Conservation (phyloP, 2,113 vertebrate genomes). For the Recurvirostra avosetta region DNA sequence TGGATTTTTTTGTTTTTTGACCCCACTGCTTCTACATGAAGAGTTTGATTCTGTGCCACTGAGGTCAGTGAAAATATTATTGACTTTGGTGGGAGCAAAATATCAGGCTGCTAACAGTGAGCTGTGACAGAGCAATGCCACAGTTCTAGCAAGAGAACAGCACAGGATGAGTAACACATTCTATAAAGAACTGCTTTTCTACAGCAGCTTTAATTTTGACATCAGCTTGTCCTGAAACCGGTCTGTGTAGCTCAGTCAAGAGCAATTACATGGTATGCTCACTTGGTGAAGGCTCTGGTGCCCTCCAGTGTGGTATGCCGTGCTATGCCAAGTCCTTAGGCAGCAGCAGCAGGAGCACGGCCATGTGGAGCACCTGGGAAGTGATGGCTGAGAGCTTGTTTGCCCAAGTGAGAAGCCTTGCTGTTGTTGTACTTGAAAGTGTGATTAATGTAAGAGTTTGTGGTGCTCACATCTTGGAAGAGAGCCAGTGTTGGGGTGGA, state of each 20-base stretch:
- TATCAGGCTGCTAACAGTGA: neutral
- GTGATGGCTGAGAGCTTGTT: neutral
- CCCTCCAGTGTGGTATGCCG: neutral
- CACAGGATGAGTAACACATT: neutral
- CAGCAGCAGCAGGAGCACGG: neutral
- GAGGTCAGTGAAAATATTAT: neutral
- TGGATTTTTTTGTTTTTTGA: neutral
- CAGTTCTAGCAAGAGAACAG: neutral
- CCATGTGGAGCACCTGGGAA: neutral
- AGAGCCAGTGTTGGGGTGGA: neutral
- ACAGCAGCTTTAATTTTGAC: neutral
- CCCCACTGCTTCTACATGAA: neutral
- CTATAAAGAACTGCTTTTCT: neutral
- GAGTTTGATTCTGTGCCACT: neutral
- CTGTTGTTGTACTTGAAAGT: neutral
- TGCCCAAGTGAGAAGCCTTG: neutral
- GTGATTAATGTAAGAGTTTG: neutral
- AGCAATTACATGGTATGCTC: neutral
- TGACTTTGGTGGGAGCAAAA: neutral
- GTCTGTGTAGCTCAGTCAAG: neutral
- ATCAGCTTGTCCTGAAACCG: neutral
- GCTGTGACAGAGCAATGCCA: neutral
- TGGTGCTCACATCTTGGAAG: neutral
- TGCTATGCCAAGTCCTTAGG: neutral
- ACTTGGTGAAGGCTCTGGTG: neutral